phyloP scores from a whole-genome alignment of 1,140 invertebrate species.

The Carposina sasakii region DNA sequence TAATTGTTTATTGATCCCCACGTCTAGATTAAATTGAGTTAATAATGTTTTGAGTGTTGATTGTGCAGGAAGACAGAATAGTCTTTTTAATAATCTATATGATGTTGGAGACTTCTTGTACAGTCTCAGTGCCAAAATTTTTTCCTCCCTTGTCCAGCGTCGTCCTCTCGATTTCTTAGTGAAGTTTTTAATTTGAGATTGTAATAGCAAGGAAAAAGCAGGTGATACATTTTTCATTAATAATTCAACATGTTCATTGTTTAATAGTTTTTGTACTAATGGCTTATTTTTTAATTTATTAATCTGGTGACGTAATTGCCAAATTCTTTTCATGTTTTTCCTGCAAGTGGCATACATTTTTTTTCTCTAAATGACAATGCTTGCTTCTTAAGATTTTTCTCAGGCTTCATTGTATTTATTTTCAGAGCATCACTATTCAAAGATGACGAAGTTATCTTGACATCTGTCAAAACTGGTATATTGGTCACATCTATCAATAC shows the following conservation, averaged over 20 bases:
- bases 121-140: conserved; percentile 18
- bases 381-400: too few species aligned
- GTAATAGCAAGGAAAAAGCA: conserved; percentile 9
- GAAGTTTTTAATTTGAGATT: conserved; percentile 10
- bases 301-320: background rate
- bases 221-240: conserved; percentile 1
- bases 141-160: conserved; percentile 15
- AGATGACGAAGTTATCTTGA: too few species aligned
- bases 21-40: conserved; percentile 2
- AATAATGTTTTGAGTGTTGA: conserved; percentile 13
- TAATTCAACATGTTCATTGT: background rate
- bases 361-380: too few species aligned
- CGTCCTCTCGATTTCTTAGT: conserved; percentile 4
- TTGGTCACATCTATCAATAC: too few species aligned
- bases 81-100: conserved; percentile 16
- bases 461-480: too few species aligned
- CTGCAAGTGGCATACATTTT: too few species aligned
- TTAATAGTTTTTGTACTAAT: background rate
- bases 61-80: conserved; percentile 16
- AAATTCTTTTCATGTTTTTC: background rate
- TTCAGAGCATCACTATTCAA: too few species aligned
- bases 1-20: conserved; percentile 5
- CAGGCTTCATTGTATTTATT: too few species aligned
- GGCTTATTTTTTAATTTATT: background rate
- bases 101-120: conserved; percentile 23